These are phyloP conservation scores for Gnathonemus longibarbis DNA, from an alignment of 2,113 vertebrate genomes.

Conservation along the genomic window DNA sequence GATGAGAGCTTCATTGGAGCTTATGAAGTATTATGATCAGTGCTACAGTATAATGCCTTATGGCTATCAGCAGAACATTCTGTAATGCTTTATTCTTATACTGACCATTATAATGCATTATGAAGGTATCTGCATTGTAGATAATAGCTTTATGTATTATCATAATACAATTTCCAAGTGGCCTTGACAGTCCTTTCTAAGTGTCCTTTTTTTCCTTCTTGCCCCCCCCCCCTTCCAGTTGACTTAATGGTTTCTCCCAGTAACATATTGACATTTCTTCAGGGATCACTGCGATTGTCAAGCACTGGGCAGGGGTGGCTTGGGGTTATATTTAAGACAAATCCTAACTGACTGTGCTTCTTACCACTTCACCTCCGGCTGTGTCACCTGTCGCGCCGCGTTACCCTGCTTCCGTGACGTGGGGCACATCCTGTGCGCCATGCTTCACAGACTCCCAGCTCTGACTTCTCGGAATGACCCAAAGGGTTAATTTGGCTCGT, in stretches of 20 bases:
- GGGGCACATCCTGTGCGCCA: neutral
- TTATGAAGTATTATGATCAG: neutral
- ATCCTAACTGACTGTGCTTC: neutral
- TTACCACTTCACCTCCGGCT: neutral
- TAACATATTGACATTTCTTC: constrained; percentile 10
- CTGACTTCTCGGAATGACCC: neutral
- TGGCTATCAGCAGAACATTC: neutral
- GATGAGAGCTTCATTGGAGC: neutral
- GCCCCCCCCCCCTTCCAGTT: neutral
- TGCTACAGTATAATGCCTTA: neutral
- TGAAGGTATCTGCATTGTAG: neutral
- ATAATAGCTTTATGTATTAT: neutral
- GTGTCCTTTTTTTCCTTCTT: neutral
- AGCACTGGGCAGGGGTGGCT: neutral
- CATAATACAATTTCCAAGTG: neutral
- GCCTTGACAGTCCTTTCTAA: neutral
- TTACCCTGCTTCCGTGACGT: neutral
- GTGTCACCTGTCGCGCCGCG: neutral
- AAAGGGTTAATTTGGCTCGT: neutral
- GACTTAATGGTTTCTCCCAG: neutral
- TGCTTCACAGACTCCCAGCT: neutral
- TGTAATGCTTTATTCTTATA: neutral
- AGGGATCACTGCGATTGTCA: neutral
- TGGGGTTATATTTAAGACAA: neutral
- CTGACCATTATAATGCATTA: neutral